Conservation (phyloP, 1,140 invertebrate species). For the Bathynomus jamesi region DNA sequence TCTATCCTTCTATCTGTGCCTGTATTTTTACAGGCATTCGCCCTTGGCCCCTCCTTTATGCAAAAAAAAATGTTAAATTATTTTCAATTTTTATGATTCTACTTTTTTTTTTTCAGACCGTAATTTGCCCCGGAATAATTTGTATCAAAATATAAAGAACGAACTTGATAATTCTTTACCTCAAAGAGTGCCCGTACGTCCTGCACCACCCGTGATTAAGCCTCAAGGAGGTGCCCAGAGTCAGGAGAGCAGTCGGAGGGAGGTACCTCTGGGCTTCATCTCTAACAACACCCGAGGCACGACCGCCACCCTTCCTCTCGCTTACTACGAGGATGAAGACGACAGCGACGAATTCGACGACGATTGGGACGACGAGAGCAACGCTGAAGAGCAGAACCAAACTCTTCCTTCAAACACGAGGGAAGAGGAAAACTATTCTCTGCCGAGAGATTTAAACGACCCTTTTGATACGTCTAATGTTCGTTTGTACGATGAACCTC, state of each 20-base stretch:
- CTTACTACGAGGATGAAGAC: neutral
- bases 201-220: neutral
- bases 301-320: neutral
- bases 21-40: no score
- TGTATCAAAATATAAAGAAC: no score
- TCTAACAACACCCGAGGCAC: neutral
- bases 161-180: no score
- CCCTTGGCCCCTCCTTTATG: no score
- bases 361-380: neutral
- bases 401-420: no score
- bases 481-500: slow-evolving; percentile 40
- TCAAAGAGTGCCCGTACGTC: neutral
- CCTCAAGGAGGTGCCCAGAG: neutral
- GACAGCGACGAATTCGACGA: neutral
- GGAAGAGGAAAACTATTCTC: no score
- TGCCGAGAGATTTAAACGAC: slow-evolving; percentile 37
- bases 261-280: neutral
- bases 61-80: no score
- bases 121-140: no score
- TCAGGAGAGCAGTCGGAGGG: no score
- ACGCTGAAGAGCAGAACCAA: neutral
- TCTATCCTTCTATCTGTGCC: no score
- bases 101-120: no score
- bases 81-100: no score
- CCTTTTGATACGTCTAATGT: slow-evolving; percentile 44